These are phyloP conservation scores for Acanthurus lineatus DNA, from an alignment of 2,797 vertebrate genomes.

Conservation along the genomic window DNA sequence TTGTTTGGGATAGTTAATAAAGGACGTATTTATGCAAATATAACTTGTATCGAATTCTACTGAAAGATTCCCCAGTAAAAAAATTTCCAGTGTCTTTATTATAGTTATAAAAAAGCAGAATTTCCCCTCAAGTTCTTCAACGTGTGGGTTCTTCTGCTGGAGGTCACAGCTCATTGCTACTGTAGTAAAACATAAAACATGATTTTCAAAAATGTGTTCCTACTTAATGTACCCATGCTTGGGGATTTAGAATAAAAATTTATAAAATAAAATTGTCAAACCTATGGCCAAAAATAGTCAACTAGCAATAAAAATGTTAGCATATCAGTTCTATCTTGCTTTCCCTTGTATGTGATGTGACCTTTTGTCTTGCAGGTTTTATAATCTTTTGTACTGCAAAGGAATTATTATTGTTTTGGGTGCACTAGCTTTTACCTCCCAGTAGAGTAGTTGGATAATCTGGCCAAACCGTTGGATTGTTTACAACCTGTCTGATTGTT, in stretches of 20 bases:
- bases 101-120: not conserved
- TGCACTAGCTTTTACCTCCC: not conserved
- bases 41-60: no score
- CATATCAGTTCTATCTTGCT: not conserved
- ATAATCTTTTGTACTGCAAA: not conserved
- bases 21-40: not conserved
- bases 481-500: not conserved
- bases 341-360: not conserved
- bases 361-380: not conserved
- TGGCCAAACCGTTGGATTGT: slow-evolving; percentile 16
- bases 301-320: not conserved
- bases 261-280: not conserved
- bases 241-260: no score
- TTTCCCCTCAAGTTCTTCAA: not conserved
- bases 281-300: not conserved
- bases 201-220: not conserved
- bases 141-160: not conserved
- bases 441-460: slow-evolving; percentile 9
- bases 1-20: not conserved
- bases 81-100: not conserved
- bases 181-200: not conserved
- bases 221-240: no score
- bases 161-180: no score
- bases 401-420: not conserved
- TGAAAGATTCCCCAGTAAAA: not conserved